phyloP scores from a whole-genome alignment of 2,797 vertebrate species.

The Cheirogaleus major region DNA sequence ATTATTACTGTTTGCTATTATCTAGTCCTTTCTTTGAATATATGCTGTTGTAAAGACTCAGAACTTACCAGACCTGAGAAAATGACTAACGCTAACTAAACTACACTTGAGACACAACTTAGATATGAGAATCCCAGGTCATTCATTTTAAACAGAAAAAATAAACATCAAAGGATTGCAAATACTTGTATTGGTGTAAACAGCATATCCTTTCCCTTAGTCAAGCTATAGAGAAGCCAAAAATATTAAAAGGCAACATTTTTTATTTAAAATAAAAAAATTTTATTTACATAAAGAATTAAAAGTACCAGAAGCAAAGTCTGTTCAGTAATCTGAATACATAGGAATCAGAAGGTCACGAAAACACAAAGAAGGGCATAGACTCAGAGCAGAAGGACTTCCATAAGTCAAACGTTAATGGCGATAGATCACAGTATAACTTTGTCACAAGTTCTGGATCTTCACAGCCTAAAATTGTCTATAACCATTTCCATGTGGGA shows the following conservation, averaged over 20 bases:
- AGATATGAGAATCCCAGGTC: not conserved
- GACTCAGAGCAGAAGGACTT: not conserved
- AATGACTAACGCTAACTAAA: not conserved
- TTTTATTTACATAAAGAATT: not conserved
- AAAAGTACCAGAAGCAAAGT: not conserved
- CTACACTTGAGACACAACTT: not conserved
- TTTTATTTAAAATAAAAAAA: slow-evolving; percentile 22
- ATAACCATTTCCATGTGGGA: not conserved
- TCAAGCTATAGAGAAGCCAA: not conserved
- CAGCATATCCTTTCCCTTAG: not conserved
- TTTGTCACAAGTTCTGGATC: not conserved
- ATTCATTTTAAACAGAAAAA: not conserved
- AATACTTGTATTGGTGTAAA: not conserved
- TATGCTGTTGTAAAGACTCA: not conserved
- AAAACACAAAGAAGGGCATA: slow-evolving; percentile 2
- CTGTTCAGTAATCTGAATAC: not conserved
- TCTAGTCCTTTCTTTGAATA: not conserved
- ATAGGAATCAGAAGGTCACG: not conserved
- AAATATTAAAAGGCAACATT: not conserved
- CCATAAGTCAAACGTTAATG: not conserved
- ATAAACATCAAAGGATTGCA: not conserved
- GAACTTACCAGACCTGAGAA: not conserved
- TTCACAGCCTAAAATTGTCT: not conserved
- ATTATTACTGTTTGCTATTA: not conserved
- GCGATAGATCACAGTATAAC: not conserved